These are phyloP conservation scores for cattle (Bos taurus) DNA, from an alignment of 2,113 vertebrate species.

Conservation along the genomic window DNA sequence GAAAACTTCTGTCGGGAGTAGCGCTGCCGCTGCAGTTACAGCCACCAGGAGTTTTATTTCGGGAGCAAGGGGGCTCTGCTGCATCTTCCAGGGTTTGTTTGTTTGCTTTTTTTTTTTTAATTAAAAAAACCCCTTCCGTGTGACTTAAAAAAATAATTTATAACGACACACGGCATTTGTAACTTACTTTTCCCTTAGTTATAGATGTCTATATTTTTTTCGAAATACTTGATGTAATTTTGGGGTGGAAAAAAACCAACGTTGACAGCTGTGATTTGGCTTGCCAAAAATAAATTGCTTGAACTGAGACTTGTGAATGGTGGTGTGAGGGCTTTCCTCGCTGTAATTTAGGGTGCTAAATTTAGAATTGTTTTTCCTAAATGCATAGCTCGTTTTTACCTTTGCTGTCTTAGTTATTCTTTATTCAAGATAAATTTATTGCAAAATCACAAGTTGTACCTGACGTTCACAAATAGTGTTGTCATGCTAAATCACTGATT, in stretches of 20 bases:
- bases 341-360: constrained; percentile 24
- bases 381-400: constrained; percentile 43
- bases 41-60: constrained; percentile 74
- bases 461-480: neutral
- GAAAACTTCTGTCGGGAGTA: constrained; percentile 77
- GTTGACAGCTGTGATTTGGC: constrained; percentile 70
- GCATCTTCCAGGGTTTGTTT: constrained; percentile 72
- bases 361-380: constrained; percentile 53
- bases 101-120: constrained; percentile 53
- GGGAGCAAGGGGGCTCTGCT: constrained; percentile 71
- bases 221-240: constrained; percentile 65
- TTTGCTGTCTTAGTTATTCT: constrained; percentile 10
- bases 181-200: constrained; percentile 31
- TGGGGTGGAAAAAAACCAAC: constrained; percentile 40
- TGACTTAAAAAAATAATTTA: constrained; percentile 25
- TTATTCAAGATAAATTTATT: constrained; percentile 2
- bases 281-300: constrained; percentile 68
- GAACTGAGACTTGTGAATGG: constrained; percentile 57
- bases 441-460: neutral
- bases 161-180: constrained; percentile 61
- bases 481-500: neutral
- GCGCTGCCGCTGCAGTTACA: constrained; percentile 69
- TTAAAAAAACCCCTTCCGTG: constrained; percentile 3
- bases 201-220: constrained; percentile 58
- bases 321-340: constrained; percentile 65